A percentile compares a stretch with the other conserved stretches of the same genome.
phyloP scores from a whole-genome alignment of 2,797 vertebrate genomes.

The Lithobates pipiens region DNA sequence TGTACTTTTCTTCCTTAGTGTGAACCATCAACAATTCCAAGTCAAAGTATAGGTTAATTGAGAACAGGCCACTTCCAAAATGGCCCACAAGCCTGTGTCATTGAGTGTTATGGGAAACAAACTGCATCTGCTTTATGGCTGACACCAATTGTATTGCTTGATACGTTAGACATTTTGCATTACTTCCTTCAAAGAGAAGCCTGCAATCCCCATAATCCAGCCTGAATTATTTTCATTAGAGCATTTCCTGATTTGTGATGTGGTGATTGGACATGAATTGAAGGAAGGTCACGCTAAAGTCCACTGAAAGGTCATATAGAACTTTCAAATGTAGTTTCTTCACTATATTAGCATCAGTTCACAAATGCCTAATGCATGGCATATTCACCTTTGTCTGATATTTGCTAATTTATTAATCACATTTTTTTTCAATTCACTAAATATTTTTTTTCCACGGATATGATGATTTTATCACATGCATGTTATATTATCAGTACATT shows the following conservation, averaged over 20 bases:
- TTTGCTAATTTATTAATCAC: no score
- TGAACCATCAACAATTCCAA: conserved; percentile 3
- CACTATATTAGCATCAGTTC: no score
- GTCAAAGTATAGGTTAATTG: conserved; percentile 9
- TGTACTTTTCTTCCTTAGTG: not conserved
- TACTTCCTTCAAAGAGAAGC: conserved; percentile 30
- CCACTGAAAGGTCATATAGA: not conserved
- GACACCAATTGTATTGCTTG: conserved; percentile 33
- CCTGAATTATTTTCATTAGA: conserved; percentile 26
- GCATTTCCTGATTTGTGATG: conserved; percentile 40
- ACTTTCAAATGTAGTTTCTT: not conserved
- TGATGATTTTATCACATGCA: no score
- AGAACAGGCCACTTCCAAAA: not conserved
- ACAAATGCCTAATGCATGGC: no score
- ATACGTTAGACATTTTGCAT: conserved; percentile 34
- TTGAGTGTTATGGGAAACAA: conserved; percentile 4
- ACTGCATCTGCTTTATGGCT: conserved; percentile 11
- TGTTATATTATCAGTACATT: no score
- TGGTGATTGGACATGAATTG: conserved; percentile 24
- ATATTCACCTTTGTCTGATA: no score
- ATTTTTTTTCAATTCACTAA: no score
- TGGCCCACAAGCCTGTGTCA: conserved; percentile 1
- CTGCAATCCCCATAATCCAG: conserved; percentile 43
- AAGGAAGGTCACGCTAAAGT: conserved; percentile 28
- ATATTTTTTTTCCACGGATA: no score